Evolutionary conservation across 2,797 vertebrate genomes (phyloP).

Genomic region (Margarornis squamiger): DNA sequence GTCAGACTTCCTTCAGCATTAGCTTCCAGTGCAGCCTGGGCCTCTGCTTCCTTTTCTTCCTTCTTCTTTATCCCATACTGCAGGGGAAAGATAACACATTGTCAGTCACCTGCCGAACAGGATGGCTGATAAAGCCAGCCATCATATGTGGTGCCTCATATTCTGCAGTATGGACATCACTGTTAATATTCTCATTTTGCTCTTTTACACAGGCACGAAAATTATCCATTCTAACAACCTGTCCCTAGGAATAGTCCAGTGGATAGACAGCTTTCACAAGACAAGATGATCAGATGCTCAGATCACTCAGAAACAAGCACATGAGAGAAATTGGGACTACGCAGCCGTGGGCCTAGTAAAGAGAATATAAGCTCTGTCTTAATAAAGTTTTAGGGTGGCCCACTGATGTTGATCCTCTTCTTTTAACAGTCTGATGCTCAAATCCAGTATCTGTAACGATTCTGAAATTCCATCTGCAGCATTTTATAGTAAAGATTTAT

Average conservation of each 20-base stretch:
- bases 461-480: background rate
- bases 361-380: background rate
- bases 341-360: rapidly evolving
- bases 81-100: slow-evolving; percentile 21
- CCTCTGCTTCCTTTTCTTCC: slow-evolving; percentile 96
- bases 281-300: background rate
- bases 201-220: background rate
- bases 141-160: background rate
- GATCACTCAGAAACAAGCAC: background rate
- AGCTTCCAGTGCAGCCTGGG: slow-evolving; percentile 94
- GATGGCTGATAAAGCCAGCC: background rate
- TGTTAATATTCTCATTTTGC: background rate
- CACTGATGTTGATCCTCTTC: background rate
- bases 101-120: background rate
- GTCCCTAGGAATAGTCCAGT: background rate
- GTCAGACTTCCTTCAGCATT: slow-evolving; percentile 94
- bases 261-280: background rate
- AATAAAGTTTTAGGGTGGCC: background rate
- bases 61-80: slow-evolving; percentile 96
- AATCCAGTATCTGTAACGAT: rapidly evolving
- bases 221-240: background rate
- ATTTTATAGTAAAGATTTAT: background rate
- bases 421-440: background rate
- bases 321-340: background rate
- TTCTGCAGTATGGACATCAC: background rate